Percentiles rank a stretch among this genome's conserved stretches.
These are phyloP conservation scores for Bambusicola thoracicus DNA, from an alignment of 2,113 vertebrate species.

Conservation along the genomic window DNA sequence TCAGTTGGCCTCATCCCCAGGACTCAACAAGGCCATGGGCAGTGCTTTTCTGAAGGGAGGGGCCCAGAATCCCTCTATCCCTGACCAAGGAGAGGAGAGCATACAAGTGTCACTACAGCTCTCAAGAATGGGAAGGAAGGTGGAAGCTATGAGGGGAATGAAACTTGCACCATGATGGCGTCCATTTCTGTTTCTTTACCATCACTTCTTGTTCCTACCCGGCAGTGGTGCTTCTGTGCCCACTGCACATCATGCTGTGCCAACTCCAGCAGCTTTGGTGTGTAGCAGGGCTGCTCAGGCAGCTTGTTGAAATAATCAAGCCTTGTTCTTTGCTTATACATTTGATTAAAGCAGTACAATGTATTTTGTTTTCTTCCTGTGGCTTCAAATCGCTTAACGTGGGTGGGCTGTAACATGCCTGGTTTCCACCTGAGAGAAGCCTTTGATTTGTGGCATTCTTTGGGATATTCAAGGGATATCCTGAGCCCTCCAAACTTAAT, in stretches of 20 bases:
- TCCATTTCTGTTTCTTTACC: neutral
- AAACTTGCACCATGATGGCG: too few relatives aligned
- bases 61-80: neutral
- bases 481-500: neutral
- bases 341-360: neutral
- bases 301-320: neutral
- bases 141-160: neutral
- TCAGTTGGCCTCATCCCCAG: neutral
- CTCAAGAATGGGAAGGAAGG: neutral
- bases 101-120: neutral
- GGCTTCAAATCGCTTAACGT: neutral
- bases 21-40: neutral
- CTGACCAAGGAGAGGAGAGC: neutral
- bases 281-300: neutral
- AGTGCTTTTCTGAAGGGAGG: neutral
- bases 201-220: accelerated
- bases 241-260: neutral
- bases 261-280: neutral
- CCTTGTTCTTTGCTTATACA: neutral
- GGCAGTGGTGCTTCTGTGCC: neutral
- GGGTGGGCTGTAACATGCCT: neutral
- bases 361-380: neutral
- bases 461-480: neutral
- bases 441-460: neutral
- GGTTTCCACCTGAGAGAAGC: neutral